phyloP scores from a whole-genome alignment of 2,797 vertebrate species.

The Pseudopleuronectes americanus region DNA sequence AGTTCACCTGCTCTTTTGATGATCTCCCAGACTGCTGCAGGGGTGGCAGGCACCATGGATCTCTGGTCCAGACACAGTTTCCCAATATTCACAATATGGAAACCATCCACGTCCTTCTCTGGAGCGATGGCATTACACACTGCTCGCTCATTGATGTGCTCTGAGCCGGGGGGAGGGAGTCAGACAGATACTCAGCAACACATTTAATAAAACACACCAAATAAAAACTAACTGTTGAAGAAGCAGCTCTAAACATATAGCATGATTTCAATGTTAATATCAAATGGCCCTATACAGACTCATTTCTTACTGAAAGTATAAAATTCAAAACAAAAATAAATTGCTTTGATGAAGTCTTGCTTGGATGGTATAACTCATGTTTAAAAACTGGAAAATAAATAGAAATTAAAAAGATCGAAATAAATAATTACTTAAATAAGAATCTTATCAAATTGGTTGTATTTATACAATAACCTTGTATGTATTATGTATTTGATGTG shows the following conservation, averaged over 20 bases:
- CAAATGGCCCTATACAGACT: not conserved
- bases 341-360: too few relatives aligned
- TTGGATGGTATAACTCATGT: too few relatives aligned
- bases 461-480: too few relatives aligned
- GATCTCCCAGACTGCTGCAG: conserved; percentile 94
- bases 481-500: not conserved
- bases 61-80: conserved; percentile 92
- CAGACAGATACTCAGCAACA: not conserved
- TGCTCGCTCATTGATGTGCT: conserved; percentile 88
- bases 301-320: too few relatives aligned
- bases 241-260: not conserved
- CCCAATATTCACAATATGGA: conserved; percentile 92
- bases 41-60: conserved; percentile 91
- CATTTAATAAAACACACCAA: not conserved
- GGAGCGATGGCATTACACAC: conserved; percentile 91
- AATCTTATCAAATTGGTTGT: too few relatives aligned
- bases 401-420: too few relatives aligned
- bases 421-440: too few relatives aligned
- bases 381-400: too few relatives aligned
- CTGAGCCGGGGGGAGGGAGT: conserved; percentile 51
- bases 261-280: not conserved
- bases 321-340: too few relatives aligned
- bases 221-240: not conserved
- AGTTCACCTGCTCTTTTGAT: conserved; percentile 88
- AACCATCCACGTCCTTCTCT: conserved; percentile 95